Base-by-base conservation (phyloP, 2,888 invertebrate species). In the Parelbella ahira region DNA sequence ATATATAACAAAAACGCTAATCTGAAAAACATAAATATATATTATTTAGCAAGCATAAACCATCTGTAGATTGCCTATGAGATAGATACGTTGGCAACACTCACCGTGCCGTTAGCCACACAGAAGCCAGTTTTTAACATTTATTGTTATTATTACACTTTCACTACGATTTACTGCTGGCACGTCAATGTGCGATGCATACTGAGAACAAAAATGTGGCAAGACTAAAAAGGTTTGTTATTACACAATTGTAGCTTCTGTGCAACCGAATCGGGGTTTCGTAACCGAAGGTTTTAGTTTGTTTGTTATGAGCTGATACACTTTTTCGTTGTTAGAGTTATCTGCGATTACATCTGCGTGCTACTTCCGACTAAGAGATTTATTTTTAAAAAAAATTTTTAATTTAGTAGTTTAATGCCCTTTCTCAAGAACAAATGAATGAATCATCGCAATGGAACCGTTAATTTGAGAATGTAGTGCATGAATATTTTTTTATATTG, bases 101-200 rank as follows among this genome's bases (percentile, higher is more conserved):
- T 23, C 11, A 34, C 8, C 43, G 53, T 45, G 47, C 56, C 55
- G 54, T 28, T 28, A 28, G 48, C 56, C 54, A 54, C 53, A 62
- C n/a, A n/a, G 56, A 52, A 65, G 57, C 60, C 51, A 42, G 53
- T 57, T 63, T 62, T 49, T 51, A 54, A 47, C 51, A 48, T 53
- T 59, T 65, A 65, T 63, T 56, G 49, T 63, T 63, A 64, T 58
- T 56, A 60, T 44, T 45, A 49, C 58, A 76, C 76, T 79, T 81
- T 81, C 77, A 72, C 77, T 70, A 44, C 18, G 38, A 53, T 51
- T 51, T 38, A 45, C 48, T 48, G 48, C 32, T 42, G 49, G 51
- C 23, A 19, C 32, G 27, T 33, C 20, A 41, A 23, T 39, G 33
- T 23, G 29, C 25, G 25, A 33, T 41, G 33, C 20, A 24, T 41